Percentiles rank a stretch among this genome's conserved stretches.
phyloP scores from a whole-genome alignment of 2,113 vertebrate species.

The Catharus bicknelli region DNA sequence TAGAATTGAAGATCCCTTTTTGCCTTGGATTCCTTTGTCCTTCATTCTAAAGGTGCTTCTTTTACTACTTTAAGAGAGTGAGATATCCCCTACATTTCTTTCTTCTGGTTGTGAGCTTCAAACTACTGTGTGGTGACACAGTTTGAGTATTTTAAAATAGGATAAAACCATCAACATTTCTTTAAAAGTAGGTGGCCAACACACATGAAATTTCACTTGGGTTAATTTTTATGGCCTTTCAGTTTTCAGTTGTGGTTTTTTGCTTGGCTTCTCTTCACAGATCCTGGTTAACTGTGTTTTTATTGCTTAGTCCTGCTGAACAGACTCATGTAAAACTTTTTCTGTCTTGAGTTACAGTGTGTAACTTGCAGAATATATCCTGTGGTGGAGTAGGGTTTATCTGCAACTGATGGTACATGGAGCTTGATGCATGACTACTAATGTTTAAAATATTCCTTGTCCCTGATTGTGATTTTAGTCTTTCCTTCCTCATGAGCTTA shows the following conservation, averaged over 20 bases:
- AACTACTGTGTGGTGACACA: background rate
- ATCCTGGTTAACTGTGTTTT: slow-evolving; percentile 39
- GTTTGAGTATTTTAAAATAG: background rate
- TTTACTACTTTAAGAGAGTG: background rate
- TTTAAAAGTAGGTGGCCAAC: background rate
- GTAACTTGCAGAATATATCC: background rate
- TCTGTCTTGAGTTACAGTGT: background rate
- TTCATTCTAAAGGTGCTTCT: background rate
- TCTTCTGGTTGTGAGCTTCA: background rate
- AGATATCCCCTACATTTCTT: background rate
- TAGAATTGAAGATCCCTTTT: background rate
- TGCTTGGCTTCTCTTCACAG: slow-evolving; percentile 54
- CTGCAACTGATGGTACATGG: background rate
- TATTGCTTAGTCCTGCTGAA: slow-evolving; percentile 31
- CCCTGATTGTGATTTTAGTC: background rate
- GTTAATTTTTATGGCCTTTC: slow-evolving; percentile 54
- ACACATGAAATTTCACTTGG: slow-evolving; percentile 32
- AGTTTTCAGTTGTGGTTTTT: slow-evolving; percentile 58
- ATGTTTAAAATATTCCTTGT: background rate
- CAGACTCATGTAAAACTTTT: background rate
- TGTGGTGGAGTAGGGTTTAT: background rate
- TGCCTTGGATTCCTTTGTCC: background rate
- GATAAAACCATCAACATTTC: background rate
- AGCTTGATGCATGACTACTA: background rate
- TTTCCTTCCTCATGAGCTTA: background rate